A percentile compares a stretch with the other conserved stretches of the same genome.
Conservation (phyloP, 1,140 invertebrate species). For the Wiebesia pumilae region DNA sequence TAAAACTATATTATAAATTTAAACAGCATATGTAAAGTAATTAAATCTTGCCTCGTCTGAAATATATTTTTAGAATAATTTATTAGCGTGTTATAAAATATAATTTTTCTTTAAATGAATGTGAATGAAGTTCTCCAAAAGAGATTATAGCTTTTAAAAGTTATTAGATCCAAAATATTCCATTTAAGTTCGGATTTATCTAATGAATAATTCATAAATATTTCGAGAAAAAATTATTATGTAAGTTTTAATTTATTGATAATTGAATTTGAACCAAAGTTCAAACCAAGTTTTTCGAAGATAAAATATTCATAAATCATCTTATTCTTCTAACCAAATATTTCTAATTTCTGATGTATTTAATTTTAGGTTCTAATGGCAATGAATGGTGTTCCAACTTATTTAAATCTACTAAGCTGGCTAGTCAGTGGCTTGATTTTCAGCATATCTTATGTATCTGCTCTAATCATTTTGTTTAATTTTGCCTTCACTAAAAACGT, state of each 20-base stretch:
- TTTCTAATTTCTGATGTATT: slow-evolving; percentile 38
- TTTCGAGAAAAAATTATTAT: not conserved
- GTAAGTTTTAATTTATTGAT: too few relatives aligned
- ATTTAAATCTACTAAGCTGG: slow-evolving; percentile 71
- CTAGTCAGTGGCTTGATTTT: slow-evolving; percentile 65
- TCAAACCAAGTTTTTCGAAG: not conserved
- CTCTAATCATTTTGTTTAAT: slow-evolving; percentile 66
- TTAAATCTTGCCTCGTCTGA: not conserved
- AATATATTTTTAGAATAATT: not conserved
- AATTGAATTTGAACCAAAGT: too few relatives aligned
- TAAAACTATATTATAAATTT: not conserved
- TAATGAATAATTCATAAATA: too few relatives aligned
- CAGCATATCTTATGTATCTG: slow-evolving; percentile 64
- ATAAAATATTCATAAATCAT: not conserved
- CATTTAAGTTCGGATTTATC: too few relatives aligned
- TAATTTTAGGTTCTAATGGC: slow-evolving; percentile 67
- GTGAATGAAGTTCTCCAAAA: too few relatives aligned
- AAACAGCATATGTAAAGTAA: not conserved
- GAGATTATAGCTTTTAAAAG: too few relatives aligned
- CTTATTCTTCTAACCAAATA: slow-evolving; percentile 17
- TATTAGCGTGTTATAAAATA: not conserved
- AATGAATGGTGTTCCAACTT: slow-evolving; percentile 69
- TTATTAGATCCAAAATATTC: too few relatives aligned
- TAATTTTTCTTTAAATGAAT: too few relatives aligned
- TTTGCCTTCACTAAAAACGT: slow-evolving; percentile 63